phyloP scores from a whole-genome alignment of 2,113 vertebrate genomes.

The Heliornis fulica region DNA sequence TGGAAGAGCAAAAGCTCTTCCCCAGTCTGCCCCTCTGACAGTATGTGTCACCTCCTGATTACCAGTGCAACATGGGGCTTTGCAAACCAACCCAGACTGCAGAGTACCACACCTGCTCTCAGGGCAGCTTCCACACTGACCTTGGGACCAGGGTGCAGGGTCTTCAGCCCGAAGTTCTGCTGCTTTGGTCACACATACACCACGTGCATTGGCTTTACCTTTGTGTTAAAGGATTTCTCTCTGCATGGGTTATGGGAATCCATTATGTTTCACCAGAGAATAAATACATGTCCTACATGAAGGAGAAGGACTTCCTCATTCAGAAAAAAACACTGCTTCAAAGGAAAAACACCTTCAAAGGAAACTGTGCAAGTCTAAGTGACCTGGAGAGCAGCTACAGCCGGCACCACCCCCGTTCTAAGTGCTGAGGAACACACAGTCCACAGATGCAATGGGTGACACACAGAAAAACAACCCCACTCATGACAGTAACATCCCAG shows the following conservation, averaged over 20 bases:
- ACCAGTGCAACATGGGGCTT: background rate
- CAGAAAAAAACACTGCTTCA: background rate
- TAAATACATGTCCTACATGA: background rate
- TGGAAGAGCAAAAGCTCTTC: too few species aligned
- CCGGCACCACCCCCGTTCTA: background rate
- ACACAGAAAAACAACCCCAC: slow-evolving; percentile 8
- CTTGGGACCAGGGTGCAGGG: background rate
- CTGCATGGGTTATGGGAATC: background rate
- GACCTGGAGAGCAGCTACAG: background rate
- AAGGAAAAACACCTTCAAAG: background rate
- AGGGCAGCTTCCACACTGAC: background rate
- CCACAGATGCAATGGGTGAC: slow-evolving; percentile 60
- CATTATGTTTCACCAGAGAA: background rate
- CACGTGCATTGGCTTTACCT: background rate
- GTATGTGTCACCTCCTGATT: background rate
- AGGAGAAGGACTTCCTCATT: background rate
- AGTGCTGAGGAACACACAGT: background rate
- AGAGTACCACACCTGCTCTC: background rate
- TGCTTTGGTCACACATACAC: background rate
- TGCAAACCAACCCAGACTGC: background rate
- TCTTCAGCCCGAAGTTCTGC: background rate
- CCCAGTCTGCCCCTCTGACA: background rate
- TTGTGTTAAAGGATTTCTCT: background rate
- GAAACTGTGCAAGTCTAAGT: background rate
- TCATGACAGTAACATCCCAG: slow-evolving; percentile 18